Evolutionary conservation across 2,113 vertebrate species (phyloP), one percentile per base, ranked within the genome.

Genomic region (Myrmophylax atrothorax): DNA sequence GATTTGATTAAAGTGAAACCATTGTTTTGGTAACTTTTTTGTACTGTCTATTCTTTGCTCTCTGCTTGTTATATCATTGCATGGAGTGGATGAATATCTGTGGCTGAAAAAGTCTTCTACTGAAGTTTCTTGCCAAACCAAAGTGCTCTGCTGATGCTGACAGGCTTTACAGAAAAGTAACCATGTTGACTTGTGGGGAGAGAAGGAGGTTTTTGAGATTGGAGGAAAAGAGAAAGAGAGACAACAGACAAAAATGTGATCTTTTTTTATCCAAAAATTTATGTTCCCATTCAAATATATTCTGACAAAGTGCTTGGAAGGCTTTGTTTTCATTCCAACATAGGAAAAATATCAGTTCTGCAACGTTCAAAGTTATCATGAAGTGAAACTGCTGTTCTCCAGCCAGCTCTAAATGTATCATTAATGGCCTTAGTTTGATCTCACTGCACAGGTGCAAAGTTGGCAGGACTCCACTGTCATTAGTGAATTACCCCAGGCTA

Each of bases 401-500:
- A 74, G 88, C 85, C 94, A 96, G 78, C 47, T 84, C 64, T 72
- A 88, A 95, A 96, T 77, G 79, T 72, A 95, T 37, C 64, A 68
- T 86, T 96, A 96, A 90, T 84, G 88, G 91, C 83, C 60, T 60
- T 67, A 78, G 87, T 76, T 96, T 97, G 91, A 95, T 97, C 91
- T 94, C 10, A 6, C 59, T 91, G 78, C 87, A 93, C 94, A 97
- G 89, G 93, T 96, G 94, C 79, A 91, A 94, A 89, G 14, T 70
- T 97, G 96, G 95, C 95, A 92, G 67, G 63, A 40, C 38, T 96
- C 75, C 79, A 84, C 68, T 68, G 55, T 70, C 64, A 56, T 96
- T 96, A 97, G 68, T 5, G 3, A 93, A 63, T 88, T 96, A 96
- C 93, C 93, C 44, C 87, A 94, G 95, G 94, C 96, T 96, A 96